These are phyloP conservation scores for Spheniscus humboldti DNA, from an alignment of 2,797 vertebrate species.

Conservation along the genomic window DNA sequence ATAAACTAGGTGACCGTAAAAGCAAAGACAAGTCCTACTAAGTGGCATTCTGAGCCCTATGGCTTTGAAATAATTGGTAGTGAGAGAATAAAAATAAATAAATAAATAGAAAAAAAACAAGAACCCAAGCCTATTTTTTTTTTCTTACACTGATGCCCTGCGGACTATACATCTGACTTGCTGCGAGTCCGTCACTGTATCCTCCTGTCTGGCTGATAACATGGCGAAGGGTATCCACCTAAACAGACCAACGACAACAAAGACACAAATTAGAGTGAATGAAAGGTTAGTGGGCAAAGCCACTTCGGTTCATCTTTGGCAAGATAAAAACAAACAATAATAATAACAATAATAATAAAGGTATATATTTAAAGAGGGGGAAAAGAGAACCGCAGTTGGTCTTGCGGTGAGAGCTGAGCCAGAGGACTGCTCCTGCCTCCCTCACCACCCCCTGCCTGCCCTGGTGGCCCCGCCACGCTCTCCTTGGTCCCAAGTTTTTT, in stretches of 20 bases:
- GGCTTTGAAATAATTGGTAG: constrained; percentile 92
- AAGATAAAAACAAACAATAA: background rate
- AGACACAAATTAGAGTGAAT: constrained; percentile 67
- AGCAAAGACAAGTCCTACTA: constrained; percentile 83
- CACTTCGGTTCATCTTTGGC: background rate
- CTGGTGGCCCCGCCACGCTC: background rate
- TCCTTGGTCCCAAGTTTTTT: background rate
- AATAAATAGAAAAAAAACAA: background rate
- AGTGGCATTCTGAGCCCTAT: constrained; percentile 87
- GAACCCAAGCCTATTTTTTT: constrained; percentile 64
- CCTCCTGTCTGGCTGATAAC: constrained; percentile 99
- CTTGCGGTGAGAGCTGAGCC: background rate
- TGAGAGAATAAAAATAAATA: constrained; percentile 63
- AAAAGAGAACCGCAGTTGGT: background rate
- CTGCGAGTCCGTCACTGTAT: constrained; percentile 98
- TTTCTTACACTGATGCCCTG: constrained; percentile 99
- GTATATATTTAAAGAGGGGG: background rate
- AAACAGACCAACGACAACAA: constrained; percentile 78
- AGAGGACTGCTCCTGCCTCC: background rate
- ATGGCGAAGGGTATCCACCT: constrained; percentile 99
- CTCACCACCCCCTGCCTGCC: background rate
- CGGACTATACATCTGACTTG: constrained; percentile 99
- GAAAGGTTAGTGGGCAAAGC: constrained; percentile 30
- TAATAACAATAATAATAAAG: background rate
- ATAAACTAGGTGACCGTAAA: constrained; percentile 86